Base-by-base conservation (phyloP, 1,140 invertebrate species). In the Drosophila leontia region DNA sequence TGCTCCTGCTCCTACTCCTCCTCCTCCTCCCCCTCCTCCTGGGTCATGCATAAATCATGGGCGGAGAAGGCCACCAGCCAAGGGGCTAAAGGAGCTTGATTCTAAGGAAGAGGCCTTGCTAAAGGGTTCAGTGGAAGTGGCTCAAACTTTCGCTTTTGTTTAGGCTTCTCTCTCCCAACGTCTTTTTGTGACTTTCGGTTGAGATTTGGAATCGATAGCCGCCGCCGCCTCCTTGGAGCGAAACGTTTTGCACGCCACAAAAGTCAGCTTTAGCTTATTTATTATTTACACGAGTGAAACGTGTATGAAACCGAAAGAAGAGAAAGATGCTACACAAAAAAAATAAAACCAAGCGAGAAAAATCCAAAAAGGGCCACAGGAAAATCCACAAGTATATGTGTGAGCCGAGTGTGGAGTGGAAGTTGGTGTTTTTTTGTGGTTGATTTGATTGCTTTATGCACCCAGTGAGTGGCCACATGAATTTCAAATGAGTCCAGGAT, bases 381-480 rank as follows among this genome's bases (percentile, higher is more conserved):
- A 50, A 48, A 72, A 70, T 63, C 42, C 42, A 35, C 34, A 51
- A 42, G 58, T 42, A 53, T 57, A 63, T 67, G 55, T 68, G 50
- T 65, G 61, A 71, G 41, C 26, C 26, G 26, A 48, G 50, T 79
- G 59, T 64, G 26, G 26, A 29, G 51, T 51, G 44, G 26, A 57
- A 57, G 75, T 58, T 57, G 64, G 74, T 81, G 45, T 26, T 72
- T 78, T 50, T 50, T 81, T 91, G 84, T 83, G 90, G 84, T 90
- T 86, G 90, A 91, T 90, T 91, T 91, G 90, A 91, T 90, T 91
- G 90, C 85, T 91, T 90, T 91, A 91, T 86, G 90, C 90, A 90
- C 82, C 90, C 84, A 86, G 85, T 91, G 90, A 91, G 84, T 91
- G 77, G 90, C 90, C 90, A 72, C 76, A 90, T 91, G 90, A 91